Conservation (phyloP, 2,888 invertebrate species). For the Lagria hirta region DNA sequence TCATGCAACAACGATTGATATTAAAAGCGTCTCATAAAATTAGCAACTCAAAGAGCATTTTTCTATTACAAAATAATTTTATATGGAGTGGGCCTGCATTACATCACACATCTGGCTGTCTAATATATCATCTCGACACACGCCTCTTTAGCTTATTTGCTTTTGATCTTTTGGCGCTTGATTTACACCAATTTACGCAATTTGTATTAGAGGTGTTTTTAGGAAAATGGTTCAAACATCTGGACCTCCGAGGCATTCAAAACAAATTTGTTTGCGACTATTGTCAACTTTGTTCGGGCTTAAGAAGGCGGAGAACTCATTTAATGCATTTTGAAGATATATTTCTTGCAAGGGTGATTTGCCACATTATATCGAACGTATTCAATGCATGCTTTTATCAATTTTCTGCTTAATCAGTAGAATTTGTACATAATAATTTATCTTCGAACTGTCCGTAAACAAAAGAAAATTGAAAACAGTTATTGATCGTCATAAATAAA, state of each 20-base stretch:
- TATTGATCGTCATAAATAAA: too few species aligned
- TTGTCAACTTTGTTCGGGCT: slow-evolving; percentile 15
- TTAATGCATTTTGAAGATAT: slow-evolving; percentile 12
- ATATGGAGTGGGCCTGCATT: neutral
- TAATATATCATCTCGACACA: slow-evolving; percentile 24
- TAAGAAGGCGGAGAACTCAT: slow-evolving; percentile 24
- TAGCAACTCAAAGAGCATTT: slow-evolving; percentile 5
- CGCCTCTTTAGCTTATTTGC: slow-evolving; percentile 33
- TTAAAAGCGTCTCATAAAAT: slow-evolving; percentile 12
- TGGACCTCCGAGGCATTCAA: slow-evolving; percentile 34
- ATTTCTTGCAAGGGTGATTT: slow-evolving; percentile 5
- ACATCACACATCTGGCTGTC: slow-evolving; percentile 25
- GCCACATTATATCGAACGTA: too few species aligned
- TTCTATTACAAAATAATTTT: neutral
- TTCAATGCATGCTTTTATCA: too few species aligned
- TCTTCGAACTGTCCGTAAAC: too few species aligned
- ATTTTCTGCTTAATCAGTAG: too few species aligned
- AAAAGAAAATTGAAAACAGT: too few species aligned
- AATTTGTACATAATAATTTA: too few species aligned
- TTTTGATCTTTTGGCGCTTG: slow-evolving; percentile 32
- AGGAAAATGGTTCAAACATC: slow-evolving; percentile 38
- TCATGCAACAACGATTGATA: slow-evolving; percentile 20
- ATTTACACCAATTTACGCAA: slow-evolving; percentile 23
- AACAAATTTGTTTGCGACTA: slow-evolving; percentile 29
- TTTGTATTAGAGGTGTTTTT: slow-evolving; percentile 34